A percentile compares a stretch with the other conserved stretches of the same genome.
phyloP scores from a whole-genome alignment of 2,797 vertebrate genomes.

The Cuniculus paca region DNA sequence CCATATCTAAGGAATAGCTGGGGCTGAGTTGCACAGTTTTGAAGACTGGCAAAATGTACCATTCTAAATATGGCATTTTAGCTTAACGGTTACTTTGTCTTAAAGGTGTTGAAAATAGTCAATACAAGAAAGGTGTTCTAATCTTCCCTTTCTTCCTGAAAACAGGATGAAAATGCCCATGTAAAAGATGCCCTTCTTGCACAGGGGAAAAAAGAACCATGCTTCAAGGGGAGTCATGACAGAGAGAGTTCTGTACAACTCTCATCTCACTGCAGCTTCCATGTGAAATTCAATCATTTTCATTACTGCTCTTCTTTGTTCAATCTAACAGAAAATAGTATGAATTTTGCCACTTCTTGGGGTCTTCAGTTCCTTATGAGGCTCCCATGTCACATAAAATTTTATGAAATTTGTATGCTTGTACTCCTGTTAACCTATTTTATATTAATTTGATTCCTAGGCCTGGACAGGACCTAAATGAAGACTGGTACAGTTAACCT shows the following conservation, averaged over 20 bases:
- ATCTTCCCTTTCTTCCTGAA: background rate
- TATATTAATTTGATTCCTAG: background rate
- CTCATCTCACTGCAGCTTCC: background rate
- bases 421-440: background rate
- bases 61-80: background rate
- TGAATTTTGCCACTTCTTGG: background rate
- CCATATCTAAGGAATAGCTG: background rate
- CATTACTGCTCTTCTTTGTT: background rate
- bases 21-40: background rate
- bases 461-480: background rate
- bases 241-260: background rate
- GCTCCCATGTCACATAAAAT: background rate
- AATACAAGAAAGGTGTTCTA: background rate
- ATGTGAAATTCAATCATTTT: background rate
- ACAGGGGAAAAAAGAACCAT: background rate
- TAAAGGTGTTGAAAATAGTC: background rate
- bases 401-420: background rate
- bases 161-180: background rate
- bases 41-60: background rate
- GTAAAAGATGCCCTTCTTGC: no score
- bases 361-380: background rate
- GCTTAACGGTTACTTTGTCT: background rate
- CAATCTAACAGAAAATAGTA: background rate
- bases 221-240: background rate
- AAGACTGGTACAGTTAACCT: background rate